phyloP scores from a whole-genome alignment of 1,140 invertebrate species.

The Lethocerus indicus region DNA sequence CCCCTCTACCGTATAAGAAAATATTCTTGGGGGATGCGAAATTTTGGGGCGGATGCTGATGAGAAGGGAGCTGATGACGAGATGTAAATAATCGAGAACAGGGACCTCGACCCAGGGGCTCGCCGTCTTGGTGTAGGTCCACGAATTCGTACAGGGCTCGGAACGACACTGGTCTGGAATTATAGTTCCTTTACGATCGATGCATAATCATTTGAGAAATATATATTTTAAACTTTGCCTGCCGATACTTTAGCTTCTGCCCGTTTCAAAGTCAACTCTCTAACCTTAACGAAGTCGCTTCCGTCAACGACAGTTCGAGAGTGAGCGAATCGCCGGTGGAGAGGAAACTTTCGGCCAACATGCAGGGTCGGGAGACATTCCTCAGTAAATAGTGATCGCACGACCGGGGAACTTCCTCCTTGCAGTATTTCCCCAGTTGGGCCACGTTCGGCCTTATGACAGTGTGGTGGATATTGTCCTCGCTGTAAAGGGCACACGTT shows the following conservation, averaged over 20 bases:
- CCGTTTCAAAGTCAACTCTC: constrained; percentile 17
- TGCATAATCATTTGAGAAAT: background rate
- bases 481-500: no score
- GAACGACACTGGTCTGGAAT: constrained; percentile 57
- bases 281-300: constrained; percentile 67
- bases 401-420: constrained; percentile 53
- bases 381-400: constrained; percentile 55
- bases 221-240: constrained; percentile 1
- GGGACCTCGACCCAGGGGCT: constrained; percentile 44
- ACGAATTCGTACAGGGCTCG: constrained; percentile 80
- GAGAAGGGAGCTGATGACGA: constrained; percentile 2
- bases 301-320: constrained; percentile 55
- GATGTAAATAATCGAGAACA: constrained; percentile 45
- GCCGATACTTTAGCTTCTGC: background rate
- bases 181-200: constrained; percentile 2
- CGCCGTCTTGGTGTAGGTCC: constrained; percentile 66
- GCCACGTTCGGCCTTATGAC: constrained; percentile 32
- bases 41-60: constrained; percentile 31
- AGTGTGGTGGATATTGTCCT: background rate
- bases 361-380: constrained; percentile 48
- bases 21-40: constrained; percentile 60
- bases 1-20: constrained; percentile 76
- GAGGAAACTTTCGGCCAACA: constrained; percentile 63
- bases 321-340: constrained; percentile 63
- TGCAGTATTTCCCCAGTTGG: constrained; percentile 56